Percentiles rank a stretch among this genome's conserved stretches.
These are phyloP conservation scores for Papilio elwesi DNA, from an alignment of 2,888 invertebrate species.

Conservation along the genomic window DNA sequence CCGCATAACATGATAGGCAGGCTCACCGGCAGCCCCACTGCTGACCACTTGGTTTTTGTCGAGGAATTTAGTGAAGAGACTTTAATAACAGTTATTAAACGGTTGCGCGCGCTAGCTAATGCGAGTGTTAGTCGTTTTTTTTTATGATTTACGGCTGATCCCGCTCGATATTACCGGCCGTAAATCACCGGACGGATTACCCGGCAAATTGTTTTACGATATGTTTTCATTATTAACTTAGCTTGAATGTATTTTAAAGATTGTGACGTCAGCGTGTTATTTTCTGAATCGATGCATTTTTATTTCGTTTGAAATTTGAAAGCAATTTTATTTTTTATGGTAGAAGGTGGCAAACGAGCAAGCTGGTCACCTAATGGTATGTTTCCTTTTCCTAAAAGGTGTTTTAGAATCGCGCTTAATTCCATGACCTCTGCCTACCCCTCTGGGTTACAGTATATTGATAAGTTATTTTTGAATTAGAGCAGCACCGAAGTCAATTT, in stretches of 20 bases:
- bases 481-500: slow-evolving; percentile 6
- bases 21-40: slow-evolving; percentile 54
- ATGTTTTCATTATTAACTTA: slow-evolving; percentile 64
- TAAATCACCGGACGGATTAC: slow-evolving; percentile 75
- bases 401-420: no score
- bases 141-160: slow-evolving; percentile 82
- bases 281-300: neutral
- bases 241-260: slow-evolving; percentile 24
- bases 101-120: slow-evolving; percentile 77
- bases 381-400: no score
- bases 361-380: no score
- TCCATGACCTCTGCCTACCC: no score
- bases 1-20: slow-evolving; percentile 38
- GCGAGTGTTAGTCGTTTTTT: slow-evolving; percentile 72
- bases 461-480: neutral
- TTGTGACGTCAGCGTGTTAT: slow-evolving; percentile 26
- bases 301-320: neutral
- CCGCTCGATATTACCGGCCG: slow-evolving; percentile 70
- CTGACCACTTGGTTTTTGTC: slow-evolving; percentile 66
- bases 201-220: slow-evolving; percentile 79
- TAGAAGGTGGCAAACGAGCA: no score
- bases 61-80: slow-evolving; percentile 73
- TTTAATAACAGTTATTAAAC: slow-evolving; percentile 82
- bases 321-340: neutral
- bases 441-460: no score